Evolutionary conservation across 30 jellyfish, hydroid and myxozoan species (phyloP), one percentile per base, ranked within the genome.

Genomic region (Chironex yamaguchii): DNA sequence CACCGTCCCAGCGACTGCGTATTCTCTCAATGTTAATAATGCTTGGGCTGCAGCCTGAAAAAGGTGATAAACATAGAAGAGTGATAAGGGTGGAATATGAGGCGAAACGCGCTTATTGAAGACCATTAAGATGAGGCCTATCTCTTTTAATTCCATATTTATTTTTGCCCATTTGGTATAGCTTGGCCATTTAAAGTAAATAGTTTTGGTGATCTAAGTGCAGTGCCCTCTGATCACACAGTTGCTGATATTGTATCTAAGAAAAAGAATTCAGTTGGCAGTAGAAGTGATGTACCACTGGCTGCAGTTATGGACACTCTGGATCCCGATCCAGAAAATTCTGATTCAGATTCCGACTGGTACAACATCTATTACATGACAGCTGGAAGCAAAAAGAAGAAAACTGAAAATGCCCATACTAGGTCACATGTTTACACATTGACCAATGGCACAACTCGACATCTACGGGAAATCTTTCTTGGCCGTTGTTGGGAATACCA

Each of bases 401-500:
- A 42, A 42, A 42, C 58, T 6, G 13, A 42, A 17, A 42, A 42
- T 42, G 58, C 58, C 17, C 58, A 42, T 42, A 42, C 13, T 42
- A 9, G 58, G 17, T 42, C 58, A 42, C 58, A 42, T 42, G 17
- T 42, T 17, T 42, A 6, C 58, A 6, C 58, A 49, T 58, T 36
- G 6, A 90, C 76, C 23, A 85, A 77, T 29, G 96, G 95, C 30
- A 74, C 99, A 33, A 91, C 99, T 29, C 20, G 62, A 25, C 93
- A 94, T 64, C 53, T 94, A 76, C 88, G 78, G 52, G 97, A 88
- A 53, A 66, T 94, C 24, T 76, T 94, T 30, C 33, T 94, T 20
- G 99, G 99, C 25, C 72, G 99, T 3, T 94, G 99, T 65, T 94
- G 96, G 91, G 96, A 94, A 36, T 94, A 94, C 53, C 97, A 88